Conservation (phyloP, 2,888 invertebrate species). For the Sphaeridia pumilis region DNA sequence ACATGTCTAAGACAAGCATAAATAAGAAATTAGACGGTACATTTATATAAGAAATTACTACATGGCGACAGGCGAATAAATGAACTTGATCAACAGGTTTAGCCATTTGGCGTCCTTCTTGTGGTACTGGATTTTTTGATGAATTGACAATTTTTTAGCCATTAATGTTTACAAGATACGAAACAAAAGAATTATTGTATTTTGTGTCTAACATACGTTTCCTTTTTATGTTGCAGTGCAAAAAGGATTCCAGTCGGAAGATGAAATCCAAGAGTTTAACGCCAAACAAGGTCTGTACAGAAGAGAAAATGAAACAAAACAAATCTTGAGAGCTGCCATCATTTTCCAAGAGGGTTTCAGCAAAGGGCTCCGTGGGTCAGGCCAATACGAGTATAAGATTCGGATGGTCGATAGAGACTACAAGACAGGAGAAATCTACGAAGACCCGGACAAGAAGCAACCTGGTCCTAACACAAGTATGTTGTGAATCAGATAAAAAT, state of each 20-base stretch:
- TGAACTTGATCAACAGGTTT: too few relatives aligned
- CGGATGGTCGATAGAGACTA: conserved; percentile 19
- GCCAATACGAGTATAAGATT: conserved; percentile 22
- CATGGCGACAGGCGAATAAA: too few relatives aligned
- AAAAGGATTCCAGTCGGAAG: conserved; percentile 49
- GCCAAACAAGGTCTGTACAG: conserved; percentile 45
- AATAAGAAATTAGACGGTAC: too few relatives aligned
- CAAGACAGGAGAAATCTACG: conserved; percentile 1
- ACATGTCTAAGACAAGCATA: too few relatives aligned
- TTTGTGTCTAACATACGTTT: too few relatives aligned
- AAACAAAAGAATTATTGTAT: too few relatives aligned
- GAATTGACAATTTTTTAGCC: too few relatives aligned
- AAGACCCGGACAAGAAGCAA: conserved; percentile 1
- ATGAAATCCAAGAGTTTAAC: conserved; percentile 39
- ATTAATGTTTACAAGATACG: too few relatives aligned
- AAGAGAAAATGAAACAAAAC: neutral
- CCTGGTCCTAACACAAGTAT: conserved; percentile 4
- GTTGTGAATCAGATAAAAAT: neutral
- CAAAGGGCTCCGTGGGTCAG: neutral
- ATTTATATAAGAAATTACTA: too few relatives aligned
- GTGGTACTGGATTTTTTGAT: too few relatives aligned
- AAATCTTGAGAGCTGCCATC: conserved; percentile 19
- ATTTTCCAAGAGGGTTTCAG: conserved; percentile 24
- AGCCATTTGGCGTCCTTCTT: too few relatives aligned
- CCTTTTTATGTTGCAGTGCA: conserved; percentile 30